Evolutionary conservation across 2,888 invertebrate species (phyloP).

Genomic region (Horisme vitalbata): DNA sequence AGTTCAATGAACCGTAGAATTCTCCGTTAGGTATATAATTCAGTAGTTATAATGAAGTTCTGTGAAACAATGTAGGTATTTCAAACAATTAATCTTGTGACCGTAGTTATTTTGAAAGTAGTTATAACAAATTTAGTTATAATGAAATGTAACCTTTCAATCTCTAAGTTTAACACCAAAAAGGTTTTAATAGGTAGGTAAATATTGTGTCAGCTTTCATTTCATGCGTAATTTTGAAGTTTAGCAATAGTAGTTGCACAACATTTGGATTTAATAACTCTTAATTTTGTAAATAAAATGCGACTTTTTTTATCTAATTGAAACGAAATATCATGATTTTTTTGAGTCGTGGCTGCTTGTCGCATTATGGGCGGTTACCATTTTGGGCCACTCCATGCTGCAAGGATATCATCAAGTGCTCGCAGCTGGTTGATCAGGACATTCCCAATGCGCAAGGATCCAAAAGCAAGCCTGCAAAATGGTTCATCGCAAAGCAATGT

Average conservation of each 20-base stretch:
- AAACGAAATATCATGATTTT: conserved; percentile 53
- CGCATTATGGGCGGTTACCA: conserved; percentile 38
- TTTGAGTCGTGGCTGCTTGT: conserved; percentile 40
- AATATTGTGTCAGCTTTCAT: too few species aligned
- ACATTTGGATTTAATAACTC: neutral
- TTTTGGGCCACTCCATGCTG: conserved; percentile 42
- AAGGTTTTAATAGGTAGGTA: too few species aligned
- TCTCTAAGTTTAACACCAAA: too few species aligned
- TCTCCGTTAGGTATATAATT: too few species aligned
- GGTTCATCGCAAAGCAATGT: conserved; percentile 15
- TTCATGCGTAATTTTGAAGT: too few species aligned
- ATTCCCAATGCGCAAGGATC: neutral
- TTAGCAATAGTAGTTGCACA: neutral
- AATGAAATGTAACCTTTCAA: too few species aligned
- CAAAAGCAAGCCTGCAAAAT: conserved; percentile 10
- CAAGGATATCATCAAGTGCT: conserved; percentile 35
- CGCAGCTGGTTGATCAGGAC: conserved; percentile 18
- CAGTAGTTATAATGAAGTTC: too few species aligned
- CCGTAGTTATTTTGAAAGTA: too few species aligned
- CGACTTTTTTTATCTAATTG: conserved; percentile 10
- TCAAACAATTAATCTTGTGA: too few species aligned
- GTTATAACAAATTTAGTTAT: too few species aligned
- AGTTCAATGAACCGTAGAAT: too few species aligned
- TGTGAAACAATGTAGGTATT: too few species aligned
- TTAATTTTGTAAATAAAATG: conserved; percentile 5